Percentiles rank a stretch among this genome's conserved stretches.
These are phyloP conservation scores for Solenopsis invicta DNA, from an alignment of 1,140 invertebrate genomes.

Conservation along the genomic window DNA sequence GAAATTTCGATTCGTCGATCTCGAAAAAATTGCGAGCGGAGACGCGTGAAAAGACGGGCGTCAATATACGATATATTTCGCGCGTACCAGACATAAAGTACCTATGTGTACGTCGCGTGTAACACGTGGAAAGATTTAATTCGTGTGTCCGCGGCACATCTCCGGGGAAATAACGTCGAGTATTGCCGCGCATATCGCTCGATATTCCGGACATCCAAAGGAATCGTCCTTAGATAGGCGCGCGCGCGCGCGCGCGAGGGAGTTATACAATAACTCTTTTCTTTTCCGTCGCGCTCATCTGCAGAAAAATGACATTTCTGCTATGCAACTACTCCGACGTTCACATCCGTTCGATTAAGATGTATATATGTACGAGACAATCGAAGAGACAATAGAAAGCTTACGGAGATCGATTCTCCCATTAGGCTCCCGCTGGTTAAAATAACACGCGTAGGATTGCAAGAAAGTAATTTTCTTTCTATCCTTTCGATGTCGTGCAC, in stretches of 20 bases:
- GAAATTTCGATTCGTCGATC: constrained; percentile 36
- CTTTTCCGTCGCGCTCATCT: neutral
- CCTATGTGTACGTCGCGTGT: neutral
- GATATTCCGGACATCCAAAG: constrained; percentile 15
- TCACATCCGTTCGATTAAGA: neutral
- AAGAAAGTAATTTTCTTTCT: neutral
- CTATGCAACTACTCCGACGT: neutral
- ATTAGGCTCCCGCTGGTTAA: neutral
- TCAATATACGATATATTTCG: constrained; percentile 2
- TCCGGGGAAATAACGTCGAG: constrained; percentile 52
- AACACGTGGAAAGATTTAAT: constrained; percentile 52
- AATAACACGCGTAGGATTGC: neutral
- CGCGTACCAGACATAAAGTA: neutral
- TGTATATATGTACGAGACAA: neutral
- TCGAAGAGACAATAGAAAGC: neutral
- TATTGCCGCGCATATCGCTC: constrained; percentile 35
- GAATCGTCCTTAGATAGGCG: constrained; percentile 34
- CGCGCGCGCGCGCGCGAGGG: constrained; percentile 2
- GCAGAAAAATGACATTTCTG: neutral
- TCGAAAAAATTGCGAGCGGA: neutral
- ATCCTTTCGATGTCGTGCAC: neutral
- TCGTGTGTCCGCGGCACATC: constrained; percentile 42
- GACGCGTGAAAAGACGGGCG: constrained; percentile 12
- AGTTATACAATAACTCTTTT: constrained; percentile 20
- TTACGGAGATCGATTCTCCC: neutral